These are phyloP conservation scores for Ameiurus melas DNA, from an alignment of 2,113 vertebrate genomes.

Conservation along the genomic window DNA sequence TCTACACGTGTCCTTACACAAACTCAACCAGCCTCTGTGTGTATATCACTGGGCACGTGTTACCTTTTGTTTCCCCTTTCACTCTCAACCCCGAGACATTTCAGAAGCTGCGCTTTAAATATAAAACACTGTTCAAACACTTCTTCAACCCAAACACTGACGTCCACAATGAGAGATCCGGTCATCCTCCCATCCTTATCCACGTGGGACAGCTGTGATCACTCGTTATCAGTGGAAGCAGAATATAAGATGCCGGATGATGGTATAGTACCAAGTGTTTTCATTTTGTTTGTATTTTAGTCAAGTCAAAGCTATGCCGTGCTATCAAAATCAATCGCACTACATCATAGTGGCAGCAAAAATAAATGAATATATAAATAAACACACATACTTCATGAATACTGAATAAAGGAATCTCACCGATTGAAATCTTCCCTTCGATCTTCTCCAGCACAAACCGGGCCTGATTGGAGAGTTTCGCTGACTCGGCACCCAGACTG, in stretches of 20 bases:
- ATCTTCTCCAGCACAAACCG: slow-evolving; percentile 98
- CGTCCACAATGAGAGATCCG: not conserved
- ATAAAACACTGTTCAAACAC: not conserved
- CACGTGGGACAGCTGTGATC: not conserved
- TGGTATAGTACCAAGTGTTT: not conserved
- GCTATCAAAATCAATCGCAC: not conserved
- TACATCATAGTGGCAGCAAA: not conserved
- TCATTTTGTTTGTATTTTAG: not conserved
- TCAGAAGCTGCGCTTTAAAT: not conserved
- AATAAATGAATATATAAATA: not conserved
- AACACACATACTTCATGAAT: not conserved
- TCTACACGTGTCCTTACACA: not conserved
- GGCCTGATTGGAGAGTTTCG: slow-evolving; percentile 96
- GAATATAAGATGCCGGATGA: not conserved
- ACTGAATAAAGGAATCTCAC: slow-evolving; percentile 64
- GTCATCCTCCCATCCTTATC: not conserved
- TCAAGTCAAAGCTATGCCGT: not conserved
- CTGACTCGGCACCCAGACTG: slow-evolving; percentile 89
- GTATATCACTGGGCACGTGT: not conserved
- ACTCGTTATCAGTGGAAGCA: not conserved
- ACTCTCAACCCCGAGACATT: not conserved
- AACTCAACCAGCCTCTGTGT: not conserved
- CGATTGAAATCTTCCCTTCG: slow-evolving; percentile 91
- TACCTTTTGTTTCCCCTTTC: too few species aligned
- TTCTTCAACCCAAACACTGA: not conserved